Percentiles rank a stretch among this genome's conserved stretches.
Conservation (phyloP, 2,888 invertebrate genomes). For the Apotomis turbidana region DNA sequence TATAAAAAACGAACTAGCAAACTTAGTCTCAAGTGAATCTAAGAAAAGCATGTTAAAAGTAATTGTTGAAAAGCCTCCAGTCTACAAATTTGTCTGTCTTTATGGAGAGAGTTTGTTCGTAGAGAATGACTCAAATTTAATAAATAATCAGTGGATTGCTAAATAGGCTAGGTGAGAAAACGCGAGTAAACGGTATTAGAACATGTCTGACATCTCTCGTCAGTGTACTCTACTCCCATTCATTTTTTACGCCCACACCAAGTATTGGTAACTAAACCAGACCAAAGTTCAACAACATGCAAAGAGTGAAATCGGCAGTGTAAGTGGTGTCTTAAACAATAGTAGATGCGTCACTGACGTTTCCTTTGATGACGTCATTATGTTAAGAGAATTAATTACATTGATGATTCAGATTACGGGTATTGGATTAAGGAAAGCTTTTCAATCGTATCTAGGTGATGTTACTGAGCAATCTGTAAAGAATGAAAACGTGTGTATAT, state of each 20-base stretch:
- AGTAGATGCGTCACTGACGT: slow-evolving; percentile 63
- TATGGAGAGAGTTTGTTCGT: too few species aligned
- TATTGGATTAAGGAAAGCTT: too few species aligned
- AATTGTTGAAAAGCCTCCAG: too few species aligned
- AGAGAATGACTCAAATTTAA: slow-evolving; percentile 17
- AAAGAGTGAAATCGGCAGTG: slow-evolving; percentile 75
- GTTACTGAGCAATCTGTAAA: too few species aligned
- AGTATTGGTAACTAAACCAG: slow-evolving; percentile 60
- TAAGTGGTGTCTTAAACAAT: slow-evolving; percentile 58
- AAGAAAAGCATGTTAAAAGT: too few species aligned
- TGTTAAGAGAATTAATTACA: slow-evolving; percentile 2
- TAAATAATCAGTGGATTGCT: slow-evolving; percentile 6
- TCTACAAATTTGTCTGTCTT: neutral
- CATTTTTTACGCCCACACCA: slow-evolving; percentile 35
- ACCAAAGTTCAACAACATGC: slow-evolving; percentile 77
- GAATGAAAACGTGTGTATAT: too few species aligned
- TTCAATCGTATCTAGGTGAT: too few species aligned
- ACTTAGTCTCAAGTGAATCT: neutral
- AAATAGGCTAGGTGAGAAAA: slow-evolving; percentile 10
- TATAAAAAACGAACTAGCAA: too few species aligned
- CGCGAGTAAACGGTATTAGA: slow-evolving; percentile 5
- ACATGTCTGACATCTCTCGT: slow-evolving; percentile 22
- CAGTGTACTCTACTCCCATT: slow-evolving; percentile 30
- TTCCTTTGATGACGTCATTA: slow-evolving; percentile 60
- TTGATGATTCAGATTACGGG: neutral